These are phyloP conservation scores for Trichopria drosophilae DNA, from an alignment of 2,888 invertebrate species.

Conservation along the genomic window DNA sequence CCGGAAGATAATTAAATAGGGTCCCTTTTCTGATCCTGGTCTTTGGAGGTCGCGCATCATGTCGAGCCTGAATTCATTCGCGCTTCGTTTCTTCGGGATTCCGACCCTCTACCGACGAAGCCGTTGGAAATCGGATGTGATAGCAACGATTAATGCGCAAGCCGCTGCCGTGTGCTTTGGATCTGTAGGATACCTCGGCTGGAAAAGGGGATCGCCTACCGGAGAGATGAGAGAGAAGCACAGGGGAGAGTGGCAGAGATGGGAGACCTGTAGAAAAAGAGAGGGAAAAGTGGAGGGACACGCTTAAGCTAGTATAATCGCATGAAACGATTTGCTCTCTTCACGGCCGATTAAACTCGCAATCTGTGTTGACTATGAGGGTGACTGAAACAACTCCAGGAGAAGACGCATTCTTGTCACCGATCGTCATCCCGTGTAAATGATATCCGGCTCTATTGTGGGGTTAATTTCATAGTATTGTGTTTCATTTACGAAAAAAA, in stretches of 20 bases:
- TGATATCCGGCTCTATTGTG: no score
- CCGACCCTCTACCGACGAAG: no score
- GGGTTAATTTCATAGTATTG: no score
- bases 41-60: no score
- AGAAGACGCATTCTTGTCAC: conserved; percentile 31
- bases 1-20: conserved; percentile 47
- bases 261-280: conserved; percentile 15
- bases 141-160: conserved; percentile 40
- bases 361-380: conserved; percentile 44
- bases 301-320: conserved; percentile 50
- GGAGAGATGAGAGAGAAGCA: conserved; percentile 2
- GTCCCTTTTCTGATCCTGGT: conserved; percentile 29
- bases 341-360: conserved; percentile 55
- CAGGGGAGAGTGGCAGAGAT: conserved; percentile 18
- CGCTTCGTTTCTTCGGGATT: conserved; percentile 23
- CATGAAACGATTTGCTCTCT: conserved; percentile 55
- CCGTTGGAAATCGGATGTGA: conserved; percentile 44
- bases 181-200: no score
- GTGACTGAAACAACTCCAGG: conserved; percentile 28
- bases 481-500: no score
- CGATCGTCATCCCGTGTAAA: conserved; percentile 31
- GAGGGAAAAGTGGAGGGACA: conserved; percentile 32
- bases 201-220: not conserved
- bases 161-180: conserved; percentile 1
- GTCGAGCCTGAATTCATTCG: conserved; percentile 34